phyloP scores from a whole-genome alignment of 2,113 vertebrate genomes.

The Mohoua ochrocephala region DNA sequence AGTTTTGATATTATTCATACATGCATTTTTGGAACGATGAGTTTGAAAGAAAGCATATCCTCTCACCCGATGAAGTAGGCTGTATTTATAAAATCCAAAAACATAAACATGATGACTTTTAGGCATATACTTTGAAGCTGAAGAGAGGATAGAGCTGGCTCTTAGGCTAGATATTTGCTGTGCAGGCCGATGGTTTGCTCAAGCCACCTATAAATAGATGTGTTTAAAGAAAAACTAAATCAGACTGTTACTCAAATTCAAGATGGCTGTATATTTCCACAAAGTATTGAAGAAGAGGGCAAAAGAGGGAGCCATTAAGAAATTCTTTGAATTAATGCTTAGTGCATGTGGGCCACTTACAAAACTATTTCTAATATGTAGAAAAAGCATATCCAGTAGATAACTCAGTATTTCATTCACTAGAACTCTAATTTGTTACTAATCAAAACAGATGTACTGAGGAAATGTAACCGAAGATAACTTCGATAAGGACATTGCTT shows the following conservation, averaged over 20 bases:
- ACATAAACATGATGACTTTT: not conserved
- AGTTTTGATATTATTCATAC: not conserved
- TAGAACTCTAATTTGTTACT: not conserved
- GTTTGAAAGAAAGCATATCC: not conserved
- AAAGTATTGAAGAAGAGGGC: not conserved
- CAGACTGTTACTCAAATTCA: not conserved
- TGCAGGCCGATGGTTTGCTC: not conserved
- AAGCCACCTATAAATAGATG: not conserved
- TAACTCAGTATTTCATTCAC: not conserved
- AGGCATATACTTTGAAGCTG: not conserved
- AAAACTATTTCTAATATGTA: rapidly evolving
- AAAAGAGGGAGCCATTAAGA: not conserved
- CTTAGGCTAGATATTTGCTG: not conserved
- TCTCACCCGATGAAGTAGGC: not conserved
- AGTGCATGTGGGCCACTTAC: not conserved
- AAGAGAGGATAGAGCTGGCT: not conserved
- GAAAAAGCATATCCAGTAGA: not conserved
- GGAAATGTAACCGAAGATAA: not conserved
- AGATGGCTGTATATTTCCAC: not conserved
- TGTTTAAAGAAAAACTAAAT: not conserved
- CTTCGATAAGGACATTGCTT: not conserved
- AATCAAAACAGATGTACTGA: not conserved
- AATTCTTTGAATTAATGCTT: not conserved
- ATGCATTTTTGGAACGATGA: not conserved
- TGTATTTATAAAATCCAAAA: not conserved